Conservation (phyloP, 2,888 invertebrate species). For the Polyommatus iphigenia region DNA sequence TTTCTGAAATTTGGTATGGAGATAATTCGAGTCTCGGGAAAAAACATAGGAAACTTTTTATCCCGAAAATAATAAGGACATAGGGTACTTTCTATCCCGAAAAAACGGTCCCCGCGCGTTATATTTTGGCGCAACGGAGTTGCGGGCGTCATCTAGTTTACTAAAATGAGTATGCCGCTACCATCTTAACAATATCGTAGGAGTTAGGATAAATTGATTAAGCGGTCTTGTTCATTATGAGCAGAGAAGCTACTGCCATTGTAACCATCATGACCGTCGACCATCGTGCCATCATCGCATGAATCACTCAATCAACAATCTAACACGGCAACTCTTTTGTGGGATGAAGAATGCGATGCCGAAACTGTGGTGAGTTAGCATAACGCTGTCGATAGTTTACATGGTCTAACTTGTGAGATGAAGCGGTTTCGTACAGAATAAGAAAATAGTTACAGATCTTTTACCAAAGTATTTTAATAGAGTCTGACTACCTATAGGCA, state of each 20-base stretch:
- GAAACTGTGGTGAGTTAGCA: slow-evolving; percentile 66
- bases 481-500: no score
- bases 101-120: no score
- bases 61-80: no score
- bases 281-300: slow-evolving; percentile 49
- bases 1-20: no score
- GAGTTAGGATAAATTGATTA: not conserved
- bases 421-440: slow-evolving; percentile 35
- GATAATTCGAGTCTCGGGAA: no score
- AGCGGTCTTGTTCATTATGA: slow-evolving; percentile 5
- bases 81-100: no score
- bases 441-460: not conserved
- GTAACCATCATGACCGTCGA: slow-evolving; percentile 43
- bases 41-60: no score
- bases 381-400: slow-evolving; percentile 46
- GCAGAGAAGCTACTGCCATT: slow-evolving; percentile 39
- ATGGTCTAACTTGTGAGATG: slow-evolving; percentile 44
- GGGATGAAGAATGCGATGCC: slow-evolving; percentile 50
- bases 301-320: slow-evolving; percentile 68
- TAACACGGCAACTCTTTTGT: slow-evolving; percentile 59
- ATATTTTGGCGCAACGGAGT: no score
- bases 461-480: no score
- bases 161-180: not conserved
- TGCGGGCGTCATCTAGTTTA: no score
- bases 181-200: not conserved